These are phyloP conservation scores for Drosophila erecta DNA, from an alignment of 1,140 invertebrate species.

Conservation along the genomic window DNA sequence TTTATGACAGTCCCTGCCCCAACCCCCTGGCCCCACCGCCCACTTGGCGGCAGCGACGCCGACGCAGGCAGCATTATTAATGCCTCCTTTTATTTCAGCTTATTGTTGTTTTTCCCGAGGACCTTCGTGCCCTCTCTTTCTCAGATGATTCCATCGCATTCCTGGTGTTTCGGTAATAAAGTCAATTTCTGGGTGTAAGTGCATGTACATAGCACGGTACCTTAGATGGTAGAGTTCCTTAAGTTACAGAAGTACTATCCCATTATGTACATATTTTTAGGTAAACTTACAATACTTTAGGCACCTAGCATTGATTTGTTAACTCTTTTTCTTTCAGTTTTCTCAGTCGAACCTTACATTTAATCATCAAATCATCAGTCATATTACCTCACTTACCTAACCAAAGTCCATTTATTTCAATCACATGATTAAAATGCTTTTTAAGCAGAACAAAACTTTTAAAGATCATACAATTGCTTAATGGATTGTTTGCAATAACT, in stretches of 20 bases:
- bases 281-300: too few relatives aligned
- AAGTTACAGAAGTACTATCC: not conserved
- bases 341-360: too few relatives aligned
- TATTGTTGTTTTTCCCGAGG: slow-evolving; percentile 42
- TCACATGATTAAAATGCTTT: not conserved
- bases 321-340: too few relatives aligned
- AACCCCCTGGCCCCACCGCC: not conserved
- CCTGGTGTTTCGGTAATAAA: slow-evolving; percentile 23
- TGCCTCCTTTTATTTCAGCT: slow-evolving; percentile 51
- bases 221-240: not conserved
- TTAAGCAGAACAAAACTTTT: not conserved
- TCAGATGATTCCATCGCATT: slow-evolving; percentile 20
- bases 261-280: too few relatives aligned
- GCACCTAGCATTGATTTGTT: too few relatives aligned
- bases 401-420: not conserved
- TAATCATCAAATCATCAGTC: not conserved
- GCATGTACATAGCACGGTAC: not conserved
- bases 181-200: slow-evolving; percentile 15
- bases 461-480: not conserved
- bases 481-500: slow-evolving; percentile 5
- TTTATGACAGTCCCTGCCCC: slow-evolving; percentile 59
- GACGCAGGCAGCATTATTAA: slow-evolving; percentile 56
- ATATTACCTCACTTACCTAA: not conserved
- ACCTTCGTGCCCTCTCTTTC: slow-evolving; percentile 23
- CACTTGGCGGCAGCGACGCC: slow-evolving; percentile 19